A percentile compares a stretch with the other conserved stretches of the same genome.
phyloP scores from a whole-genome alignment of 2,113 vertebrate species.

The Calyptommatus sinebrachiatus region DNA sequence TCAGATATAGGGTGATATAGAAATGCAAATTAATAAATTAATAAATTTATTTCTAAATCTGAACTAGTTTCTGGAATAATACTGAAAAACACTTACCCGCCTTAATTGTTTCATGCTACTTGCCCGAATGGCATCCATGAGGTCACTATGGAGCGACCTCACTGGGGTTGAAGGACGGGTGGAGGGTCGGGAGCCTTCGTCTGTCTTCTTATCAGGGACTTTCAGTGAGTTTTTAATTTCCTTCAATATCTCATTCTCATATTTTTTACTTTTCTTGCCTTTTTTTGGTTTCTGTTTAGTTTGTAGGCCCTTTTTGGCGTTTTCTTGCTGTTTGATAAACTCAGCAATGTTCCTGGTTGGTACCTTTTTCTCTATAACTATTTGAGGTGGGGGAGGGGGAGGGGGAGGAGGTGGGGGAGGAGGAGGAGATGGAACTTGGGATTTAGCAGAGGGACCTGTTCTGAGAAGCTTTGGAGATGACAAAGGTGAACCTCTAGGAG shows the following conservation, averaged over 20 bases:
- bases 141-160: conserved; percentile 86
- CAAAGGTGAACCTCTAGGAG: conserved; percentile 71
- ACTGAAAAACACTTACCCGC: conserved; percentile 73
- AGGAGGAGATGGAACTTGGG: conserved; percentile 51
- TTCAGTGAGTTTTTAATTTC: conserved; percentile 90
- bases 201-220: conserved; percentile 77
- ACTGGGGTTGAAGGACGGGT: conserved; percentile 87
- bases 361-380: conserved; percentile 73
- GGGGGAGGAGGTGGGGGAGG: conserved; percentile 47
- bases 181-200: conserved; percentile 79
- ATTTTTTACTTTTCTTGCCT: conserved; percentile 82
- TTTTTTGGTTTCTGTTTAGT: conserved; percentile 80
- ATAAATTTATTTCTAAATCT: background rate
- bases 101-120: conserved; percentile 81
- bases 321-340: conserved; percentile 89
- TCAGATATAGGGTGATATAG: no score
- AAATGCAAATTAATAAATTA: no score
- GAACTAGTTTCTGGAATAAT: background rate
- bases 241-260: conserved; percentile 82
- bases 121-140: conserved; percentile 90
- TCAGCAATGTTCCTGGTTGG: conserved; percentile 91
- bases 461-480: conserved; percentile 83
- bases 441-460: conserved; percentile 66
- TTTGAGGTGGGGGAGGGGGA: conserved; percentile 51
- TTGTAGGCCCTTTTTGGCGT: conserved; percentile 68